These are phyloP conservation scores for Scolopax bukidnonensis DNA, from an alignment of 2,797 vertebrate genomes.

Conservation along the genomic window DNA sequence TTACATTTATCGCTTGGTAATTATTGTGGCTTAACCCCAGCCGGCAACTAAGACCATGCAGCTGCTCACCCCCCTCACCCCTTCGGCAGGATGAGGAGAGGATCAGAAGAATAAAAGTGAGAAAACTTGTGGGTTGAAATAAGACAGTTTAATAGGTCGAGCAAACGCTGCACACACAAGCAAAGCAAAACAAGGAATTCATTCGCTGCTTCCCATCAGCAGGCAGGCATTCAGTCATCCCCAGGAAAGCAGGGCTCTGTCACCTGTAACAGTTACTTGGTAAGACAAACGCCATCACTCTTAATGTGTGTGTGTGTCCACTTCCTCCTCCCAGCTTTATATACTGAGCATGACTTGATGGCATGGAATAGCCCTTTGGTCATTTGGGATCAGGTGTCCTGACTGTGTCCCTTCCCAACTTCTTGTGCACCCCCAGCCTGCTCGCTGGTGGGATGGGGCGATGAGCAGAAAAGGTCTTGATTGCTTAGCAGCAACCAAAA, in stretches of 20 bases:
- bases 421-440: neutral
- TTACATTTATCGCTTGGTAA: neutral
- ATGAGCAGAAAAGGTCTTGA: neutral
- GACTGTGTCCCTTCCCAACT: fast-evolving
- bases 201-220: neutral
- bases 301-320: too few species aligned
- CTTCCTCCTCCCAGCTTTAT: neutral
- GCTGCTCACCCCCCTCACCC: neutral
- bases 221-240: neutral
- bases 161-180: neutral
- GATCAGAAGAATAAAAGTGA: neutral
- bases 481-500: neutral
- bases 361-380: neutral
- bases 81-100: neutral
- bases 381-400: neutral
- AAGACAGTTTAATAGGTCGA: neutral
- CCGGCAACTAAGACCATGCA: neutral
- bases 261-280: neutral
- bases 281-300: neutral
- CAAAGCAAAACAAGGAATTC: neutral
- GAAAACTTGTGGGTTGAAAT: neutral
- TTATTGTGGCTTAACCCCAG: neutral
- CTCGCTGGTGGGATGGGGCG: fast-evolving
- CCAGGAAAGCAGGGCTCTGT: neutral
- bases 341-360: neutral